phyloP scores from a whole-genome alignment of 2,113 vertebrate species.

The Zootoca vivipara region DNA sequence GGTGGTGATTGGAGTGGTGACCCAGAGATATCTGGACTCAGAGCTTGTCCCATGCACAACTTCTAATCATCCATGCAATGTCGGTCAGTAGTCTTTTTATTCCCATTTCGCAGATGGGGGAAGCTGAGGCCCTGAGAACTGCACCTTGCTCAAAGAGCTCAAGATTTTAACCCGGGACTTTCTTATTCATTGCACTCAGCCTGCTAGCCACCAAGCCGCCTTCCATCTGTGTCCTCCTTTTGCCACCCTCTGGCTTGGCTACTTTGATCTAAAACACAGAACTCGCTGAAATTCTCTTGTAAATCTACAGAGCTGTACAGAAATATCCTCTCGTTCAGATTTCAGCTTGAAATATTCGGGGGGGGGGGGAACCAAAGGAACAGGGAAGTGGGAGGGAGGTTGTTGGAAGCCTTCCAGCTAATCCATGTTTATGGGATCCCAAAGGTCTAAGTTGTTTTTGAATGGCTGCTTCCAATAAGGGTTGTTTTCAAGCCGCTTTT shows the following conservation, averaged over 20 bases:
- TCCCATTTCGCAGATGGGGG: background rate
- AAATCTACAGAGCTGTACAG: background rate
- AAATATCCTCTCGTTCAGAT: background rate
- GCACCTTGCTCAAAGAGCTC: background rate
- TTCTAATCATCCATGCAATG: no score
- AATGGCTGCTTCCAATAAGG: background rate
- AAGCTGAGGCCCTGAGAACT: background rate
- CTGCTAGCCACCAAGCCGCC: no score
- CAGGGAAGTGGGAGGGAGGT: background rate
- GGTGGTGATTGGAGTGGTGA: no score
- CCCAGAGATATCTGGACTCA: no score
- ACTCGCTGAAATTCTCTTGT: background rate
- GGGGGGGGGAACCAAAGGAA: background rate
- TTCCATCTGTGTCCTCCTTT: background rate
- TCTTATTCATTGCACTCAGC: background rate
- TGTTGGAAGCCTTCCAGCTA: background rate
- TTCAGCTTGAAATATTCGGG: background rate
- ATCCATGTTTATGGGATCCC: background rate
- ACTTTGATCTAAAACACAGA: background rate
- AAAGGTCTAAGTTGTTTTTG: background rate
- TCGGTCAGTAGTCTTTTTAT: background rate
- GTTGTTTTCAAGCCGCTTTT: background rate
- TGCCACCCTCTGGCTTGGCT: background rate
- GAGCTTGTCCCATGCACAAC: no score
- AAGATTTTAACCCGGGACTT: no score